Evolutionary conservation across 2,888 invertebrate species (phyloP), one percentile per base, ranked within the genome.

Genomic region (Tenthredo amoena): DNA sequence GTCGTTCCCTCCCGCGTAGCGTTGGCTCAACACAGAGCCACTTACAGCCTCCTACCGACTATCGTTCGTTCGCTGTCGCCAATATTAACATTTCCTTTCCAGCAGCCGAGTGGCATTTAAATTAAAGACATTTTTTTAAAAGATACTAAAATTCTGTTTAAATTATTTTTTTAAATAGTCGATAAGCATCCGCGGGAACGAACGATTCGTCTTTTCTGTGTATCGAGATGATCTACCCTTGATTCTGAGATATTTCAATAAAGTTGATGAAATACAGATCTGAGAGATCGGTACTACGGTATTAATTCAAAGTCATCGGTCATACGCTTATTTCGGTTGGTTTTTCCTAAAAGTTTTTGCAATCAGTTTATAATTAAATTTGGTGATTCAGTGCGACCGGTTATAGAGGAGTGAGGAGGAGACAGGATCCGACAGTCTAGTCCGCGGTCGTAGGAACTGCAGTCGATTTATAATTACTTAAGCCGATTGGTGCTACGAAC

Each of bases 1-100:
- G 86, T 88, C 86, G 87, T 86, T 86, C 87, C 87, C 88, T 85
- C 88, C 88, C 88, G 88, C 87, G 88, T 88, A 87, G 87, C 87
- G 86, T 87, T 87, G 88, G 88, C 86, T 85, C 81, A 82, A 58
- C 47, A 81, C 82, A 74, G 77, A 74, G 88, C 87, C 87, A 88
- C 88, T 88, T 88, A 87, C 88, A 86, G 86, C 86, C 87, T 87
- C 87, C 87, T 86, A 84, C 86, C 79, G 84, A 77, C 84, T 77
- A 76, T 77, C 86, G 85, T 68, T 86, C 85, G 43, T 72, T 71
- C 86, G 84, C 74, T 79, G 81, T 84, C 86, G 81, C 62, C 86
- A 79, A 85, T 85, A 87, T 89, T 85, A 76, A 86, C 85, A 50
- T 77, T 55, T 34, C 31, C 18, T 18, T 50, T 77, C 4, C 55